Conservation (phyloP, 1,140 invertebrate genomes). For the Aphaenogaster ashmeadi region DNA sequence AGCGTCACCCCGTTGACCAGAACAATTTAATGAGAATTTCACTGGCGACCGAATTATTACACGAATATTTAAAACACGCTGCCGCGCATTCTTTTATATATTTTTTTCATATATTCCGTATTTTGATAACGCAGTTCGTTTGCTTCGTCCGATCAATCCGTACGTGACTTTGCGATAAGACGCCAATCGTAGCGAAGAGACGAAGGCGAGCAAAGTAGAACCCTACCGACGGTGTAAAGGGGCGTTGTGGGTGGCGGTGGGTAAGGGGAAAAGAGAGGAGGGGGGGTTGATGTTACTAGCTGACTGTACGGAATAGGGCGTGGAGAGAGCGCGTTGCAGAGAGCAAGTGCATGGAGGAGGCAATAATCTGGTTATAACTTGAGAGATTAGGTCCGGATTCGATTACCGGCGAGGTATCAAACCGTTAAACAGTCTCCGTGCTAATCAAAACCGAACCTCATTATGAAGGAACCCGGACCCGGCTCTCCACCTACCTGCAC, state of each 20-base stretch:
- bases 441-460: slow-evolving; percentile 88
- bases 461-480: slow-evolving; percentile 83
- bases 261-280: slow-evolving; percentile 12
- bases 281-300: slow-evolving; percentile 73
- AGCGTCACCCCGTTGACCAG: background rate
- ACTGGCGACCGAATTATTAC: background rate
- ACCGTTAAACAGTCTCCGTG: slow-evolving; percentile 88
- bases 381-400: slow-evolving; percentile 88
- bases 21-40: background rate
- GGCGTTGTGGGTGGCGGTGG: background rate
- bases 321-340: slow-evolving; percentile 79
- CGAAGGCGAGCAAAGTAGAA: slow-evolving; percentile 47
- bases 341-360: slow-evolving; percentile 86
- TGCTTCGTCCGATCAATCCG: background rate
- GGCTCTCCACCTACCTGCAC: slow-evolving; percentile 74
- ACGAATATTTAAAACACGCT: background rate
- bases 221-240: slow-evolving; percentile 29
- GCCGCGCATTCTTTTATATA: background rate
- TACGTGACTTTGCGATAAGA: slow-evolving; percentile 41
- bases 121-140: slow-evolving; percentile 2
- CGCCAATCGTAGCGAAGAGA: slow-evolving; percentile 24
- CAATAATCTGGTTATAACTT: slow-evolving; percentile 88
- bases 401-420: slow-evolving; percentile 88
- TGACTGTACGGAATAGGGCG: slow-evolving; percentile 80
- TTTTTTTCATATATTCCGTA: background rate